These are phyloP conservation scores for Linurgus olivaceus DNA, from an alignment of 2,797 vertebrate species.

Conservation along the genomic window DNA sequence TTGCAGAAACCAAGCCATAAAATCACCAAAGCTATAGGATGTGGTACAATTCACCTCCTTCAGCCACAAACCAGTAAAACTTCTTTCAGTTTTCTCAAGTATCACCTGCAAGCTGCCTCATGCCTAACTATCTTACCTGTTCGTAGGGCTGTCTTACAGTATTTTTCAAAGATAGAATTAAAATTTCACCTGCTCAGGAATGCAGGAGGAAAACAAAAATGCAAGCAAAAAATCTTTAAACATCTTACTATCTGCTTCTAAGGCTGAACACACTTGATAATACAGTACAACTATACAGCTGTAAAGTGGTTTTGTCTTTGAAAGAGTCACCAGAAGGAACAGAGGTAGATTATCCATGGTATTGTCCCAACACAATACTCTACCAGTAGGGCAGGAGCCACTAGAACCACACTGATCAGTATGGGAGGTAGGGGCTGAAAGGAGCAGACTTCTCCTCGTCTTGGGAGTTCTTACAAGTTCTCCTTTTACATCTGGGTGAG, in stretches of 20 bases:
- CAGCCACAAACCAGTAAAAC: rapidly evolving
- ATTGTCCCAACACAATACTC: neutral
- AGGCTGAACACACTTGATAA: neutral
- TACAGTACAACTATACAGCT: neutral
- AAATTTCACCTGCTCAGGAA: neutral
- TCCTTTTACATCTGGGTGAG: neutral
- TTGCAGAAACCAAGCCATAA: neutral
- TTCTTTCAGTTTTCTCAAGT: neutral
- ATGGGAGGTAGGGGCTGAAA: neutral
- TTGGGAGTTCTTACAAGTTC: neutral
- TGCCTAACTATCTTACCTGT: neutral
- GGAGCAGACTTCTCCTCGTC: neutral
- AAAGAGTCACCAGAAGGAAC: neutral
- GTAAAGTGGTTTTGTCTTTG: neutral
- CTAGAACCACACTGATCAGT: neutral
- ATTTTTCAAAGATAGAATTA: neutral
- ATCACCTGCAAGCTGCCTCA: neutral
- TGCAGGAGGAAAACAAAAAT: neutral
- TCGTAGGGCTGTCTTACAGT: neutral
- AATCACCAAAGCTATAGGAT: neutral
- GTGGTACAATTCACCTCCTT: neutral
- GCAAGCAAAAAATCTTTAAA: neutral
- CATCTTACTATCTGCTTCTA: neutral
- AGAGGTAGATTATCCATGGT: neutral
- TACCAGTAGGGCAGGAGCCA: neutral